Conservation (phyloP, 64 coral and sea anemone species). For the Stichodactyla mertensii region DNA sequence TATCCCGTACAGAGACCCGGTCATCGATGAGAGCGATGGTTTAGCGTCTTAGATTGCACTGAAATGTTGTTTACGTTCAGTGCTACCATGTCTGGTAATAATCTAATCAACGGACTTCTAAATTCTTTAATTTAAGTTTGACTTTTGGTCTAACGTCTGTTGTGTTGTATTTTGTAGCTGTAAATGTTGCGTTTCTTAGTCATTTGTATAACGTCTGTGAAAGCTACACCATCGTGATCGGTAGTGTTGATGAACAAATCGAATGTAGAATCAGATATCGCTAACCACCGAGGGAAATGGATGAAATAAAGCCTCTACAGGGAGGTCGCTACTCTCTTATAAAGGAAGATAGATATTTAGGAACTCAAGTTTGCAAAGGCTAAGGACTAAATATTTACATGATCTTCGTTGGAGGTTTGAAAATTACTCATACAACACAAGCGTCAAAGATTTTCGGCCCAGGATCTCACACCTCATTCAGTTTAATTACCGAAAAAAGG, state of each 20-base stretch:
- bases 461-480: constrained; percentile 14
- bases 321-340: background rate
- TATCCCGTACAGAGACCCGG: background rate
- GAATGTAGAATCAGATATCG: constrained; percentile 11
- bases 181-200: background rate
- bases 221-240: background rate
- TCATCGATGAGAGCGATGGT: background rate
- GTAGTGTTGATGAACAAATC: background rate
- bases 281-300: background rate
- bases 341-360: background rate
- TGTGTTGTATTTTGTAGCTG: background rate
- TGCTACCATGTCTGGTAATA: background rate
- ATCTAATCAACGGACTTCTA: background rate
- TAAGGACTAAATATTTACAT: background rate
- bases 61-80: background rate
- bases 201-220: background rate
- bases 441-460: background rate
- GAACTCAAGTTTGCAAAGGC: background rate
- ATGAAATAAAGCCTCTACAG: constrained; percentile 4
- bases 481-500: background rate
- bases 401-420: background rate
- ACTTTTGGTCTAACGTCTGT: background rate
- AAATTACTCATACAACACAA: background rate
- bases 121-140: background rate
- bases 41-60: constrained; percentile 12